Conservation (phyloP, 2,113 vertebrate species). For the Synodontis membranacea region DNA sequence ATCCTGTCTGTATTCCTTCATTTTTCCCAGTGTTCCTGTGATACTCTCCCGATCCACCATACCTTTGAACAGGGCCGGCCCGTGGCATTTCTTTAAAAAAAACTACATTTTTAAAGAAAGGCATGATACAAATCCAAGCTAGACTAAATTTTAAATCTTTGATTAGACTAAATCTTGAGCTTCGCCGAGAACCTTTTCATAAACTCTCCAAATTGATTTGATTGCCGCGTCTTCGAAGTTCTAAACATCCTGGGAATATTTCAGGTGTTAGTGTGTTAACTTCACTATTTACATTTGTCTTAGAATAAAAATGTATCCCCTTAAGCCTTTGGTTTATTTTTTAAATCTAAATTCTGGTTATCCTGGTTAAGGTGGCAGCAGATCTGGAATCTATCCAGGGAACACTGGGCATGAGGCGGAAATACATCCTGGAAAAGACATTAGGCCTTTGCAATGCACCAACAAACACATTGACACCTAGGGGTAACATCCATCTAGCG, state of each 20-base stretch:
- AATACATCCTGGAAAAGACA: not conserved
- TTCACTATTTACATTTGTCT: not conserved
- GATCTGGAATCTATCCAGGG: not conserved
- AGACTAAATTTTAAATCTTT: not conserved
- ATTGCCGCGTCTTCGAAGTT: not conserved
- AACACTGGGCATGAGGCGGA: not conserved
- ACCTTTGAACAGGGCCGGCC: not conserved
- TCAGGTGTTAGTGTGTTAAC: too few species aligned
- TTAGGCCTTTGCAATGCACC: not conserved
- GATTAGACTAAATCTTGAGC: not conserved
- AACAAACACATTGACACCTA: not conserved
- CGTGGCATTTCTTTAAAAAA: too few species aligned
- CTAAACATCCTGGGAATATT: too few species aligned
- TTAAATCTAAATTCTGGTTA: too few species aligned
- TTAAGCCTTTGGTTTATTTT: not conserved
- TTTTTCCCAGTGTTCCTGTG: not conserved
- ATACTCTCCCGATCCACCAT: not conserved
- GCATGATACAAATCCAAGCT: not conserved
- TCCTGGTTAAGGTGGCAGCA: not conserved
- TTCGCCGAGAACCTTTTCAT: not conserved
- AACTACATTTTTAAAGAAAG: too few species aligned
- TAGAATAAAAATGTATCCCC: too few species aligned
- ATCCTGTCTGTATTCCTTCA: not conserved
- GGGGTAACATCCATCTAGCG: not conserved
- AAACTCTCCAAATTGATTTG: not conserved